Evolutionary conservation across 92 coral and sea anemone species (phyloP).

Genomic region (Epizoanthus fatuus): DNA sequence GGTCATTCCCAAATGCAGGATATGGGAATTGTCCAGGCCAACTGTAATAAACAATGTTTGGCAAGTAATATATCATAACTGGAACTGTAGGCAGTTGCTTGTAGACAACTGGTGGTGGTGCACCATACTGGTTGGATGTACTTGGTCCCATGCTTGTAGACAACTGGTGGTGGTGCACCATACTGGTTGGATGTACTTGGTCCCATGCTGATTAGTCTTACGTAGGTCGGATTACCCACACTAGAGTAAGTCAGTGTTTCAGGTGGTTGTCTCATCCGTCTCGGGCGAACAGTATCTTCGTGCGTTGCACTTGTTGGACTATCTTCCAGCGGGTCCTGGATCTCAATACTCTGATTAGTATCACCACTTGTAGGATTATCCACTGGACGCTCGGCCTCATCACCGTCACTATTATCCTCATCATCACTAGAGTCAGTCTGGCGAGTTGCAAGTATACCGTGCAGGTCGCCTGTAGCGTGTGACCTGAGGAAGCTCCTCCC

Average conservation of each 20-base stretch:
- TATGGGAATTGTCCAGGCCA: no score
- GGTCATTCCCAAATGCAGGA: no score
- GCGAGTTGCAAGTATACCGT: neutral
- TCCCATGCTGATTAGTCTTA: constrained; percentile 15
- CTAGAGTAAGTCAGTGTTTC: constrained; percentile 15
- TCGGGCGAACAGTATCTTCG: constrained; percentile 12
- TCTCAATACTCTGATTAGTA: neutral
- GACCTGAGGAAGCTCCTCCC: constrained; percentile 23
- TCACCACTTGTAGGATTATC: neutral
- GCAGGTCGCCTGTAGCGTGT: constrained; percentile 19
- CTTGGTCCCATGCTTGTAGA: neutral
- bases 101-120: neutral
- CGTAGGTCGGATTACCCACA: constrained; percentile 16
- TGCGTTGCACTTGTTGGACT: neutral
- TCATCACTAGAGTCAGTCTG: constrained; percentile 20
- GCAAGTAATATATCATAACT: constrained; percentile 10
- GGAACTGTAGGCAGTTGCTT: neutral
- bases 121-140: constrained; percentile 1
- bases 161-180: neutral
- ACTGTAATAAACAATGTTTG: constrained; percentile 17
- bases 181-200: constrained; percentile 4
- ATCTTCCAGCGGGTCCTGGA: neutral
- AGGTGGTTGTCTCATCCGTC: constrained; percentile 30
- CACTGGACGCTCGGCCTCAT: neutral
- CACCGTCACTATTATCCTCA: constrained; percentile 12